Evolutionary conservation across 2,888 invertebrate genomes (phyloP).

Genomic region (Andrena camellia): DNA sequence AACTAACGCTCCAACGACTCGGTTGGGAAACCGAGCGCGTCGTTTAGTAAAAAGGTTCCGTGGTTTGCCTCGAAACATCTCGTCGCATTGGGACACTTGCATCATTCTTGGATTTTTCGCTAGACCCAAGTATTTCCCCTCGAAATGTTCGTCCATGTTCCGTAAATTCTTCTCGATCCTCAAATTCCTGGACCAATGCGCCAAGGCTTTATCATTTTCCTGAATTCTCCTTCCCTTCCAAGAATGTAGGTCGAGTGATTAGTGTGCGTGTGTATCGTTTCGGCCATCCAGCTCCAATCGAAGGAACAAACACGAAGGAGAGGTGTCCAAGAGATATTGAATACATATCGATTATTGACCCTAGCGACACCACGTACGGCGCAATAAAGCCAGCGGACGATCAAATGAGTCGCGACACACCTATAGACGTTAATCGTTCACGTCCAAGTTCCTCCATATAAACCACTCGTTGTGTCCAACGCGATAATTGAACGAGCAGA

Average conservation of each 20-base stretch:
- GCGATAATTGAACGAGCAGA: neutral
- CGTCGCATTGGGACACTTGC: neutral
- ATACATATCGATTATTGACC: conserved; percentile 13
- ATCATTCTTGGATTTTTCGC: neutral
- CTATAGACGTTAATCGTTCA: neutral
- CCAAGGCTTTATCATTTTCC: neutral
- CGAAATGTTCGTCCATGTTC: neutral
- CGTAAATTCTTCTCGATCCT: neutral
- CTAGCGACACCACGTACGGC: neutral
- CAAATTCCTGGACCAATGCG: neutral
- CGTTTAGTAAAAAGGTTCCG: conserved; percentile 17
- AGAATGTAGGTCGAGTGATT: neutral
- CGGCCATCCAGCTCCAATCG: conserved; percentile 8
- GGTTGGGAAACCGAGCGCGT: conserved; percentile 4
- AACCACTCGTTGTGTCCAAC: neutral
- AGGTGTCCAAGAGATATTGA: neutral
- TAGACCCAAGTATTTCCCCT: neutral
- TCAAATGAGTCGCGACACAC: conserved; percentile 4
- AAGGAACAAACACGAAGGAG: conserved; percentile 3
- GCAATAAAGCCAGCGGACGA: conserved; percentile 6
- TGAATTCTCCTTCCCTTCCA: neutral
- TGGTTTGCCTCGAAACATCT: neutral
- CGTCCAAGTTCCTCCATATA: neutral
- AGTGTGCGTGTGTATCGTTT: neutral
- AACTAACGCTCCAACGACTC: neutral